Base-by-base conservation (phyloP, 2,113 vertebrate species). In the Rhinolophus ferrumequinum region DNA sequence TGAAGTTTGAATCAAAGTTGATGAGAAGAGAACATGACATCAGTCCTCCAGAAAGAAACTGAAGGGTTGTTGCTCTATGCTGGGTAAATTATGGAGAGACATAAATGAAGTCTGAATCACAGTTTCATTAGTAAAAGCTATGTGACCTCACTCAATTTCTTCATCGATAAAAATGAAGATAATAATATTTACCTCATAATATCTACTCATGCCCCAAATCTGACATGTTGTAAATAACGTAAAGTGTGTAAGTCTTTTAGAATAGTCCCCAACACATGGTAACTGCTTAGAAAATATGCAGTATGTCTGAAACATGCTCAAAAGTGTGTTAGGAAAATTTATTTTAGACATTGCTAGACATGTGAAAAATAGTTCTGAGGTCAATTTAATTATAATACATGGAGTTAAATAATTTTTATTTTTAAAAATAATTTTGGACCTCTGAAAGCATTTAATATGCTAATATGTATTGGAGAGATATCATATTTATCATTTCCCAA, bases 1-100 rank as follows among this genome's bases (percentile, higher is more conserved):
- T 85, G n/a, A 75, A 70, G 38, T 83, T 67, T 50, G 47, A 72
- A 88, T 83, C 44, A 81, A 47, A 90, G 60, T 50, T 86, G 6
- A 88, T 82, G 62, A 79, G 88, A 93, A 67, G 47, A 90, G 60
- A 95, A 69, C 62, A 3, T 90, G 80, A 88, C 44, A 52, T 91
- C 56, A 76, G 38, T 88, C 88, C 19, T 33, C 50, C 11, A 28
- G 21, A 67, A 58, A 30, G 30, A 72, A 62, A 54, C 19, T 35
- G 33, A 88, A 66, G 58, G 10, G 8, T 24, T 88, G 8, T 50
- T 72, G 13, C n/a, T 96, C 21, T 3, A 22, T 10, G n/a, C 64
- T 62, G 35, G 52, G 14, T 15, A 77, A 83, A 82, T 79, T 60
- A 72, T 60, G 50, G 24, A 75, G 30, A 28, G 24, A 35, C 60